Evolutionary conservation across 2,797 vertebrate genomes (phyloP), one percentile per base, ranked within the genome.

Genomic region (Myotis pilosus): DNA sequence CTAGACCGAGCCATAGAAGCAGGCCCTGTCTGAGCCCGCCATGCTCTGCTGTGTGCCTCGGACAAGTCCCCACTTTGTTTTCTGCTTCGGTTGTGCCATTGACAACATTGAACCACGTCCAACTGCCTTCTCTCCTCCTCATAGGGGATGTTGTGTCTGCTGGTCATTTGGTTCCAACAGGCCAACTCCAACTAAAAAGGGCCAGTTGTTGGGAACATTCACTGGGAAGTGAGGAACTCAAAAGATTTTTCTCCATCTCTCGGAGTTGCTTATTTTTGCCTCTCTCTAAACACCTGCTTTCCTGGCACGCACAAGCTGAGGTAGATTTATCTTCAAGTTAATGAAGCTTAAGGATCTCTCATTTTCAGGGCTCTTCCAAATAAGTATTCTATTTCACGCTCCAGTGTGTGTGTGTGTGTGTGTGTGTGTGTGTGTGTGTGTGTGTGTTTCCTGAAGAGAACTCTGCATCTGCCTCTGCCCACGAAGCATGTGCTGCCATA

Each of bases 401-500:
- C 20, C 1, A 3, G 36, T 38, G 51, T 41, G 71, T 44, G 44
- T 82, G 76, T 82, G 60, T 51, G 81, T 36, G 44, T n/a, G 20
- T 49, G 80, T 82, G 38, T 4, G 30, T 44, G 78, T 83, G 62
- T 51, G 81, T 36, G 47, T 33, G 22, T 94, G 44, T 66, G 28
- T 51, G 49, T n/a, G 66, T 51, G n/a, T 69, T 38, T 60, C 33
- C 33, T 17, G 38, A 82, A 60, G 19, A 79, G 36, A 47, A 78
- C n/a, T 19, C 36, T 25, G 49, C 4, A 15, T 33, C 47, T 25
- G 4, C n/a, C 81, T 71, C 44, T 49, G 47, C 60, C 23, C 44
- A 13, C 1, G 0, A 78, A 64, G 23, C 0, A 0, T 2, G 0
- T 9, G 6, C 19, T 28, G 17, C 28, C 12, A 1, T 4, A 75